Base-by-base conservation (phyloP, 2,113 vertebrate species). In the Gulo gulo region DNA sequence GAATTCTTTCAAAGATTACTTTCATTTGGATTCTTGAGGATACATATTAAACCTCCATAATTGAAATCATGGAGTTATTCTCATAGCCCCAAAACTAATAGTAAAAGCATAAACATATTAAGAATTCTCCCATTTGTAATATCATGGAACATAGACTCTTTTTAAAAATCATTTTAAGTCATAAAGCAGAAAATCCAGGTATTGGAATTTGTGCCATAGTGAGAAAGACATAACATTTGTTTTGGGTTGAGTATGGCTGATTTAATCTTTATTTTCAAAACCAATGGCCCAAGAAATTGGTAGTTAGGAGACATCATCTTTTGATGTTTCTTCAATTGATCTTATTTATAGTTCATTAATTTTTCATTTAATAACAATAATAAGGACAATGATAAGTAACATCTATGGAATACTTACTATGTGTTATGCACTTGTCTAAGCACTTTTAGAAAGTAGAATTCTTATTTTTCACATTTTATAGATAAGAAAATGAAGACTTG, bases 211-310 rank as follows among this genome's bases (percentile, higher is more conserved):
- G 14, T 67, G 26, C 29, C 21, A 67, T 88, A 45, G 12, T 26
- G n/a, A 85, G 23, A 96, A 78, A 91, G 39, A 59, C 11, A 45
- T 90, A 80, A 82, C 29, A 94, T 96, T 94, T 71, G 57, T 90
- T 94, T 95, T 65, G 47, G 20, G n/a, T 74, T 88, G 63, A 88
- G 1, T 94, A 95, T 97, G 95, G 65, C 26, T 98, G 90, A 97
- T 61, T 92, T 95, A 50, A 97, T 93, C 45, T 92, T 92, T 96
- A 97, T 98, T 92, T 97, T 85, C 69, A 90, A 95, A 96, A 65
- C 29, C 52, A 93, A 73, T 93, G 82, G 65, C 24, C 82, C 92
- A 93, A 93, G 34, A 96, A 98, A 97, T 92, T 96, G 52, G 16
- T 81, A 95, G 31, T 63, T 97, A 88, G 29, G 42, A 55, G 20